Conservation (phyloP, 64 coral and sea anemone species). For the Pachyseris speciosa region DNA sequence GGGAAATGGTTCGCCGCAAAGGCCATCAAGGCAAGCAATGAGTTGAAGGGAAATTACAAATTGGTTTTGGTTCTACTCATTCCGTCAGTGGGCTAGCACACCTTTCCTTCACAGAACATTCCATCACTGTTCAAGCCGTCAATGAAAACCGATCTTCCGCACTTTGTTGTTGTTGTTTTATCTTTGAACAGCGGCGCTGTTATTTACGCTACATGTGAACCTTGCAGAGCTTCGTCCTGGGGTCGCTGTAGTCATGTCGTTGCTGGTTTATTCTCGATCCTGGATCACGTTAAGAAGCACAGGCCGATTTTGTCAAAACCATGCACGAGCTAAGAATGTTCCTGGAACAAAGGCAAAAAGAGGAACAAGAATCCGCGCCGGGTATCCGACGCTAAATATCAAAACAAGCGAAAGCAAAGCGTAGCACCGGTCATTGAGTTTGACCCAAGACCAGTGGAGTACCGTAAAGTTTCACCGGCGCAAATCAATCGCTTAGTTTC, state of each 20-base stretch:
- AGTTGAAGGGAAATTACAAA: neutral
- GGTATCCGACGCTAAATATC: neutral
- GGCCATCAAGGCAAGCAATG: neutral
- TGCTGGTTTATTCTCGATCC: neutral
- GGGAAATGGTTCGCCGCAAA: neutral
- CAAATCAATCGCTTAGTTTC: neutral
- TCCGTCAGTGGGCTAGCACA: neutral
- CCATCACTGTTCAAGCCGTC: constrained; percentile 38
- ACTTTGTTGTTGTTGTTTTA: constrained; percentile 31
- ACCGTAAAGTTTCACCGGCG: neutral
- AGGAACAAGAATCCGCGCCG: neutral
- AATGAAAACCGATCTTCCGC: constrained; percentile 6
- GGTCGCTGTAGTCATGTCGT: constrained; percentile 50
- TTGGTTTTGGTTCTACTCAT: neutral
- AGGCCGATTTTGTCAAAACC: neutral
- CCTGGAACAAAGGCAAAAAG: constrained; percentile 22
- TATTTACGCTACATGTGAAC: constrained; percentile 13
- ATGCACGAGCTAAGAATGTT: constrained; percentile 26
- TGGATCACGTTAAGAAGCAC: neutral
- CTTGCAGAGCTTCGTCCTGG: constrained; percentile 1
- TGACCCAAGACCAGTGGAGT: neutral
- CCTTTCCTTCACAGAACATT: neutral
- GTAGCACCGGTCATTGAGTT: neutral
- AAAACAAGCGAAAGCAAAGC: neutral
- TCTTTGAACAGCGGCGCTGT: constrained; percentile 18